Conservation (phyloP, 2,797 vertebrate genomes). For the Rachycentron canadum region DNA sequence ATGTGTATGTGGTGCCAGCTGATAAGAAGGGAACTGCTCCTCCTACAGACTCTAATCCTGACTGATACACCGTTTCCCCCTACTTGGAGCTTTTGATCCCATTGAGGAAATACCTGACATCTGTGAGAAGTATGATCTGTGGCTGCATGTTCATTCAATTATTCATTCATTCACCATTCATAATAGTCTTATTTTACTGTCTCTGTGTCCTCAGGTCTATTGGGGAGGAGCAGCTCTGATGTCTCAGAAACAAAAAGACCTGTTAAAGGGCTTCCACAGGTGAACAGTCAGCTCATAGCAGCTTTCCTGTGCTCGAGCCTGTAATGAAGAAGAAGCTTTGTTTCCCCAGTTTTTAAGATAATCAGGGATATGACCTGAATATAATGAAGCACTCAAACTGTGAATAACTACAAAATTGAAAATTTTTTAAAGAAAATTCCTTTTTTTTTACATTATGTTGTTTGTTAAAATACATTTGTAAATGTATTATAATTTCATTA, state of each 20-base stretch:
- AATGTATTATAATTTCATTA: too few relatives aligned
- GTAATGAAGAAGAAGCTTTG: too few relatives aligned
- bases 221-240: conserved; percentile 91
- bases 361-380: too few relatives aligned
- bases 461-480: too few relatives aligned
- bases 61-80: too few relatives aligned
- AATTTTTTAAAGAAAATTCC: too few relatives aligned
- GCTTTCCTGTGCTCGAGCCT: too few relatives aligned
- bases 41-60: background rate
- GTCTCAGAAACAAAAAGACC: conserved; percentile 84
- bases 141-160: conserved; percentile 46
- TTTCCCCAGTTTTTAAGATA: too few relatives aligned
- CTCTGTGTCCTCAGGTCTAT: conserved; percentile 83
- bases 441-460: too few relatives aligned
- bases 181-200: background rate
- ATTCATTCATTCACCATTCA: background rate
- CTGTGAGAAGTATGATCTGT: conserved; percentile 76
- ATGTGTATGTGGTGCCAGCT: conserved; percentile 86
- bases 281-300: conserved; percentile 51
- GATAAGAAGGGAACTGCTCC: conserved; percentile 84
- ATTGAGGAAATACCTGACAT: conserved; percentile 86
- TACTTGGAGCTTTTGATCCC: conserved; percentile 90
- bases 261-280: conserved; percentile 89
- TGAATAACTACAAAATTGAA: too few relatives aligned
- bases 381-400: too few relatives aligned